These are phyloP conservation scores for Alligator sinensis DNA, from an alignment of 2,113 vertebrate genomes.

Conservation along the genomic window DNA sequence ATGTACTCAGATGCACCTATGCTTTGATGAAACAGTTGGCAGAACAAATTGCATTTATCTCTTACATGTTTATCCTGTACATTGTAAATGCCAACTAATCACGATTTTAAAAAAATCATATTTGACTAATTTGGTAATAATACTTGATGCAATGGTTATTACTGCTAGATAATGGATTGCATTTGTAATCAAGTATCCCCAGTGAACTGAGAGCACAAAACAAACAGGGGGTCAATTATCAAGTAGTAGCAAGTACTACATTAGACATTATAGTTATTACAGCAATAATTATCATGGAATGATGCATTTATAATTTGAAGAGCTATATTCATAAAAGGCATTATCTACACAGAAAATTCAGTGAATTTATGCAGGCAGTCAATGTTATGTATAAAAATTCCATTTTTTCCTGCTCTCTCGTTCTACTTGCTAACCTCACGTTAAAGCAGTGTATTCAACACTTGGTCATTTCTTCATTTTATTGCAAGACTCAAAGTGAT, in stretches of 20 bases:
- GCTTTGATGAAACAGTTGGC: neutral
- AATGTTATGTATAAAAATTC: neutral
- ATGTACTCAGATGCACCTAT: neutral
- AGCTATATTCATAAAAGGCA: neutral
- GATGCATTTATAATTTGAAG: slow-evolving; percentile 13
- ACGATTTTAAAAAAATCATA: slow-evolving; percentile 33
- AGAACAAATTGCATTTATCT: neutral
- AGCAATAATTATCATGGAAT: slow-evolving; percentile 41
- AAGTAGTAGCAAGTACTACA: neutral
- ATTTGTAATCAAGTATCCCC: slow-evolving; percentile 66
- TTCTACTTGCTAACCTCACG: neutral
- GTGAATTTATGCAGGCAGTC: neutral
- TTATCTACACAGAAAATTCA: neutral
- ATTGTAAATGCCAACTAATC: neutral
- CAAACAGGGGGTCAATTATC: slow-evolving; percentile 43
- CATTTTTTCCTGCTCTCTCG: neutral
- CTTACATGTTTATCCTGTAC: neutral
- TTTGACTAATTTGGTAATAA: slow-evolving; percentile 54
- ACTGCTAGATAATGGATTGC: slow-evolving; percentile 20
- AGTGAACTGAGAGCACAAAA: slow-evolving; percentile 21
- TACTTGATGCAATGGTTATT: slow-evolving; percentile 41
- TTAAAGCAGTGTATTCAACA: neutral
- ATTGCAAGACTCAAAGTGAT: neutral
- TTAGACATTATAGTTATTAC: slow-evolving; percentile 32
- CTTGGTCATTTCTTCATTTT: neutral